Evolutionary conservation across 2,113 vertebrate species (phyloP).

Genomic region (Lasiurus cinereus): DNA sequence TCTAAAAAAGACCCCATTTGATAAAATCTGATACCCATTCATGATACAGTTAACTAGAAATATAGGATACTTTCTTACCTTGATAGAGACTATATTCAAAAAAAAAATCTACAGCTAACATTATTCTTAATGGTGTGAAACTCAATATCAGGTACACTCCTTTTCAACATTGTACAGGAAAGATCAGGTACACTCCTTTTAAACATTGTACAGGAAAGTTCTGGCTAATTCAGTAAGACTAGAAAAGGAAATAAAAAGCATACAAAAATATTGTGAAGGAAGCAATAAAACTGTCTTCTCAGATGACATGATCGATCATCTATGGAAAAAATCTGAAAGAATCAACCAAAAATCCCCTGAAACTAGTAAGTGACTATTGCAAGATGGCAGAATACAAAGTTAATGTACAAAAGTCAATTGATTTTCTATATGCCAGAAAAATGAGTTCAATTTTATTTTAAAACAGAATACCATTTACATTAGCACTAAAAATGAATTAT

Average conservation of each 20-base stretch:
- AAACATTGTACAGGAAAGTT: background rate
- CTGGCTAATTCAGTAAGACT: background rate
- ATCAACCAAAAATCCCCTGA: background rate
- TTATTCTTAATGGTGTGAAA: background rate
- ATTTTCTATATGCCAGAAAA: background rate
- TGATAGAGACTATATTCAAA: background rate
- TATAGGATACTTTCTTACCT: background rate
- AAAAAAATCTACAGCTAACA: background rate
- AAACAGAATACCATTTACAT: background rate
- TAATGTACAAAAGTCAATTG: background rate
- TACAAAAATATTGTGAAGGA: background rate
- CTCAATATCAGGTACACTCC: background rate
- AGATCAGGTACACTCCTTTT: background rate
- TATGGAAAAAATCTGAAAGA: background rate
- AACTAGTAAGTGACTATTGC: background rate
- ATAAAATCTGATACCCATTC: background rate
- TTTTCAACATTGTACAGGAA: background rate
- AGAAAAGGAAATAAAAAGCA: constrained; percentile 17
- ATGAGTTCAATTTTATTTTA: background rate
- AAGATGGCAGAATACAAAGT: background rate
- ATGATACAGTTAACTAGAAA: background rate
- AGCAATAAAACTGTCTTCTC: background rate
- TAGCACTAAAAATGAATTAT: background rate
- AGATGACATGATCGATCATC: background rate
- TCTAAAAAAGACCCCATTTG: background rate